Evolutionary conservation across 2,888 invertebrate genomes (phyloP).

Genomic region (Oscheius myriophilus): DNA sequence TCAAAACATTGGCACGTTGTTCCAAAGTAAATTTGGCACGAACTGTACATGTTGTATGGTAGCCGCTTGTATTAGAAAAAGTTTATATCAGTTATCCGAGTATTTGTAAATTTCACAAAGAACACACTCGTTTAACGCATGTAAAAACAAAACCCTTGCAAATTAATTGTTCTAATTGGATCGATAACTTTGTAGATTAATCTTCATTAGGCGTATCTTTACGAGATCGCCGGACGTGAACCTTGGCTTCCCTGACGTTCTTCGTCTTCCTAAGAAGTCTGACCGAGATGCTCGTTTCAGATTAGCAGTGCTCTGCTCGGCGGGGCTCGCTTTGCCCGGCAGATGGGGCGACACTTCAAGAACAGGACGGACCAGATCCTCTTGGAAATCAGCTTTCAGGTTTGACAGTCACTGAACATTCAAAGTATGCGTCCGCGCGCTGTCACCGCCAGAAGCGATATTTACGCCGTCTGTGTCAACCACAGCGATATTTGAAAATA

Average conservation of each 20-base stretch:
- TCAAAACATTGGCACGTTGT: too few relatives aligned
- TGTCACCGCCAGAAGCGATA: constrained; percentile 3
- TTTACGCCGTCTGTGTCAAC: constrained; percentile 15
- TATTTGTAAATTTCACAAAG: too few relatives aligned
- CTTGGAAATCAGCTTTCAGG: constrained; percentile 67
- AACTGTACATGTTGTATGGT: too few relatives aligned
- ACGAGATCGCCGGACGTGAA: too few relatives aligned
- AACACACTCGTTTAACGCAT: too few relatives aligned
- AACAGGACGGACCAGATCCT: constrained; percentile 65
- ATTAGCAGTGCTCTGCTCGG: constrained; percentile 67
- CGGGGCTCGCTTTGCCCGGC: constrained; percentile 65
- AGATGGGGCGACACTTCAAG: constrained; percentile 67
- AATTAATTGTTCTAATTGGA: too few relatives aligned
- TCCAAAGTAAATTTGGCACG: too few relatives aligned
- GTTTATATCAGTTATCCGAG: too few relatives aligned
- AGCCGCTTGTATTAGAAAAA: too few relatives aligned
- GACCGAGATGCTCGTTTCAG: constrained; percentile 33
- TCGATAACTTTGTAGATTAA: too few relatives aligned
- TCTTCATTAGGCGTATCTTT: background rate
- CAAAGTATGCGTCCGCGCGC: constrained; percentile 2
- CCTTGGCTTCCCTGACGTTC: background rate
- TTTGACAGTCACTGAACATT: constrained; percentile 26
- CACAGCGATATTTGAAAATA: constrained; percentile 22
- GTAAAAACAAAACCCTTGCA: too few relatives aligned
- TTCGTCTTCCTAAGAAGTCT: background rate